These are phyloP conservation scores for Mesembrinibis cayennensis DNA, from an alignment of 2,113 vertebrate genomes.

Conservation along the genomic window DNA sequence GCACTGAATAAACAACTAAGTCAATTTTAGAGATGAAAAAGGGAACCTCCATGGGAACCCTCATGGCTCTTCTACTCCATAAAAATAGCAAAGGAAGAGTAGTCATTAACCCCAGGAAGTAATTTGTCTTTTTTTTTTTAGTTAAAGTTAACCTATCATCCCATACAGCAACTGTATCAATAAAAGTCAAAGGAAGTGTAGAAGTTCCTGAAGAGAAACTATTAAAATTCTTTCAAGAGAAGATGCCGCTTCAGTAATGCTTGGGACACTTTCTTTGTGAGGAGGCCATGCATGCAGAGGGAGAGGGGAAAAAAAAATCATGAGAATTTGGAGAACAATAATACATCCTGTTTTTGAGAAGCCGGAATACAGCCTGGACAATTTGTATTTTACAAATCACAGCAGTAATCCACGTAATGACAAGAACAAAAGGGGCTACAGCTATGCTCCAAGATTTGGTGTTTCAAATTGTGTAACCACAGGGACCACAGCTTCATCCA, in stretches of 20 bases:
- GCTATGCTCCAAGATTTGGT: fast-evolving
- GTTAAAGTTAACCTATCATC: neutral
- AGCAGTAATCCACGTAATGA: neutral
- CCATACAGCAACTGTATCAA: neutral
- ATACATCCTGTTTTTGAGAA: slow-evolving; percentile 57
- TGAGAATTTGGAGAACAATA: slow-evolving; percentile 49
- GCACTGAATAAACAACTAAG: neutral
- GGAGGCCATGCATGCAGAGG: neutral
- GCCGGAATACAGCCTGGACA: slow-evolving; percentile 34
- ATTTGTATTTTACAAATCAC: slow-evolving; percentile 23
- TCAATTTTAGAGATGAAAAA: neutral
- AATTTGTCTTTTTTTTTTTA: neutral
- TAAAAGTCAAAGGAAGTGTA: neutral
- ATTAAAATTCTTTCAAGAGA: neutral
- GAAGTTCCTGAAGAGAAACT: slow-evolving; percentile 34
- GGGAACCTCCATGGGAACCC: neutral
- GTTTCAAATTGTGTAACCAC: neutral
- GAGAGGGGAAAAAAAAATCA: no score
- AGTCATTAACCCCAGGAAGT: neutral
- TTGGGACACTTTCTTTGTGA: neutral
- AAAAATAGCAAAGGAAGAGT: neutral
- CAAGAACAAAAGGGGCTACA: slow-evolving; percentile 9
- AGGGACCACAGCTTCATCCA: neutral
- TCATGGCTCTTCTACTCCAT: neutral
- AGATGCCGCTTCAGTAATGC: neutral